Evolutionary conservation across 2,113 vertebrate species (phyloP).

Genomic region (Ptilonorhynchus violaceus): DNA sequence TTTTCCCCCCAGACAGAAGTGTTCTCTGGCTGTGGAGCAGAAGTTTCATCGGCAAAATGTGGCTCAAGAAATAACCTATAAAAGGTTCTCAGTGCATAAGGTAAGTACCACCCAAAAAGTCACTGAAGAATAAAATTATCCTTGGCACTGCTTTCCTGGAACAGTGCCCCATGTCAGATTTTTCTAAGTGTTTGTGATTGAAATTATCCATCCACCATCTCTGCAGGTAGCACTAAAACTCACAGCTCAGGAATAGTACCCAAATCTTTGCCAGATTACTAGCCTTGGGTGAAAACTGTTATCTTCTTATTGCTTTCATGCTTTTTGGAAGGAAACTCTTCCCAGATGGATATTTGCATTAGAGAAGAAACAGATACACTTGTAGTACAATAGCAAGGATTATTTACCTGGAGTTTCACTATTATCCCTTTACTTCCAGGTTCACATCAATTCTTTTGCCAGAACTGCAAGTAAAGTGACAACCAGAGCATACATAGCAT

Average conservation of each 20-base stretch:
- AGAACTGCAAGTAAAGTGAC: not conserved
- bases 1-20: not conserved
- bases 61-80: slow-evolving; percentile 5
- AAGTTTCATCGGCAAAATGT: slow-evolving; percentile 2
- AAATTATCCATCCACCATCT: slow-evolving; percentile 28
- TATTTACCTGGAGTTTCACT: slow-evolving; percentile 18
- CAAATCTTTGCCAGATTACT: slow-evolving; percentile 1
- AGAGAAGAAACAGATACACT: not conserved
- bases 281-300: slow-evolving; percentile 16
- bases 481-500: not conserved
- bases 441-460: not conserved
- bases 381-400: not conserved
- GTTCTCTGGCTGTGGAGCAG: slow-evolving; percentile 13
- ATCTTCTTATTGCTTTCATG: not conserved
- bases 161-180: not conserved
- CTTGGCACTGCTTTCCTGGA: slow-evolving; percentile 12
- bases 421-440: not conserved
- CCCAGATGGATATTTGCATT: not conserved
- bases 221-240: slow-evolving; percentile 6
- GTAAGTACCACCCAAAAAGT: slow-evolving; percentile 24
- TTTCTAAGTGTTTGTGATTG: slow-evolving; percentile 4
- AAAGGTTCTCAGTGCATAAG: not conserved
- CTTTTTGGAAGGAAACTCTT: not conserved
- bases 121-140: slow-evolving; percentile 14
- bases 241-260: not conserved